Evolutionary conservation across 2,888 invertebrate genomes (phyloP), one percentile per base, ranked within the genome.

Genomic region (Agrochola macilenta): DNA sequence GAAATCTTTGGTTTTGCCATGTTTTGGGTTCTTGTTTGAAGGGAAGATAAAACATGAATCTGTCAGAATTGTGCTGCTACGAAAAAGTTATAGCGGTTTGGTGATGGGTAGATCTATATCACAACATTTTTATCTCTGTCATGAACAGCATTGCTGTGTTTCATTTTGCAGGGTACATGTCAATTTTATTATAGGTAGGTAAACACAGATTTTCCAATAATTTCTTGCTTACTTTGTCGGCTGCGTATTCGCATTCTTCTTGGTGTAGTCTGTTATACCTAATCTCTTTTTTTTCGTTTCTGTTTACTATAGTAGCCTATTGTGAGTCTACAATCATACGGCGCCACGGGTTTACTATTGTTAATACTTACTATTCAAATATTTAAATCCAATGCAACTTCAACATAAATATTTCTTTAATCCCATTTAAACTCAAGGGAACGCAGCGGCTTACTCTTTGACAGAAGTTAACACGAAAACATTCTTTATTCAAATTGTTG

Each of bases 401-500:
- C 35, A 74, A 79, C 70, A 79, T 66, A 71, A 86, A 79, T 35
- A 79, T 84, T 74, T 73, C 52, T 58, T 3, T 73, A 74, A 79
- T 86, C 73, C 80, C 49, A 68, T 86, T 70, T 74, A 39, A 65
- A 66, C 30, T 71, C n/a, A 80, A 69, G 46, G 30, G n/a, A 70
- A 69, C 39, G n/a, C 60, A 60, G 57, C 78, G 63, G 79, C 72
- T 72, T 71, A 69, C 61, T 54, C 76, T 74, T 79, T 74, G 77
- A 72, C 57, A 64, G n/a, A 76, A 74, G 9, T 65, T 74, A 74
- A 74, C 61, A 43, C 49, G 46, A 81, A 72, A 73, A 86, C 69
- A 86, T 52, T 60, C 49, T 71, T 77, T 73, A 49, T 72, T 61
- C 23, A 30, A 30, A 72, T 74, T 74, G 60, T 74, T 76, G 54